Evolutionary conservation across 2,888 invertebrate species (phyloP).

Genomic region (Pasiphila rectangulata): DNA sequence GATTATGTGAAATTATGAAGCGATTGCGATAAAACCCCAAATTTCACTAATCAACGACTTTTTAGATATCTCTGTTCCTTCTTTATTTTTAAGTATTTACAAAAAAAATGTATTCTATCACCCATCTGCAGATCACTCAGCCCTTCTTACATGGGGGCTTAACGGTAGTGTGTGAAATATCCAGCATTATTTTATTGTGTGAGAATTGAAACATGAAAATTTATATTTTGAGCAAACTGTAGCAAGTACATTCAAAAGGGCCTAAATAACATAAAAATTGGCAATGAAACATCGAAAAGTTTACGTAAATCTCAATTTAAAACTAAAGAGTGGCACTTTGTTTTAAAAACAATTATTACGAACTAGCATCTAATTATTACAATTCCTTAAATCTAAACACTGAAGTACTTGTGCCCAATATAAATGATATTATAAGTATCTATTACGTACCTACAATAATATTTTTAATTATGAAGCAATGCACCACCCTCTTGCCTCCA

Average conservation of each 20-base stretch:
- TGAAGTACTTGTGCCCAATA: conserved; percentile 77
- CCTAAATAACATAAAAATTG: conserved; percentile 33
- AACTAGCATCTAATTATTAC: conserved; percentile 24
- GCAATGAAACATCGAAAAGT: conserved; percentile 44
- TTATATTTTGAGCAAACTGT: too few relatives aligned
- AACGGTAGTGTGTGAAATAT: too few relatives aligned
- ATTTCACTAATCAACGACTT: too few relatives aligned
- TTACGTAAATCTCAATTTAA: conserved; percentile 51
- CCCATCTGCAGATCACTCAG: too few relatives aligned
- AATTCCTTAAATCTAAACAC: conserved; percentile 34
- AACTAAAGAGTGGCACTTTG: conserved; percentile 47
- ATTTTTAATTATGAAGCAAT: not conserved
- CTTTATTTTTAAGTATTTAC: too few relatives aligned
- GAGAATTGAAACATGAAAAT: too few relatives aligned
- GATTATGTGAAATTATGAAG: too few relatives aligned
- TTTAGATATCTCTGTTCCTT: too few relatives aligned
- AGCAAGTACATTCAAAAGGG: conserved; percentile 1
- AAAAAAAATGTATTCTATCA: too few relatives aligned
- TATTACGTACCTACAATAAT: not conserved
- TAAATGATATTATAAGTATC: conserved; percentile 25
- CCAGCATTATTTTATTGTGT: too few relatives aligned
- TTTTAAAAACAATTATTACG: conserved; percentile 33
- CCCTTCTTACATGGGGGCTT: too few relatives aligned
- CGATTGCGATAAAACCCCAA: too few relatives aligned
- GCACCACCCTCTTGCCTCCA: conserved; percentile 64